Percentiles rank a stretch among this genome's conserved stretches.
phyloP scores from a whole-genome alignment of 2,888 invertebrate genomes.

The Phorcus lineatus region DNA sequence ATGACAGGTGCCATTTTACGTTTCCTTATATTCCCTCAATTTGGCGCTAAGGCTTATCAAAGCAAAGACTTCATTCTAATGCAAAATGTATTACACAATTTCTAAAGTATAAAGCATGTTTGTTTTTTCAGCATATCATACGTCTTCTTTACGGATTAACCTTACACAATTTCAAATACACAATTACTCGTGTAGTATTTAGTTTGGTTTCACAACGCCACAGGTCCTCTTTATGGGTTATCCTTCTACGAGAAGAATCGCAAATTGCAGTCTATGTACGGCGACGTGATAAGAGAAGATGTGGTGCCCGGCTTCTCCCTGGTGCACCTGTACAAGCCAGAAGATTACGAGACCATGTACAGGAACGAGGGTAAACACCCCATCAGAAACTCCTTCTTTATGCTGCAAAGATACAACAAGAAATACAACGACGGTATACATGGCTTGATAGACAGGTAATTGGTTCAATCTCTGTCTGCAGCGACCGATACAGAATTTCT shows the following conservation, averaged over 20 bases:
- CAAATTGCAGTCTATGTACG: conserved; percentile 44
- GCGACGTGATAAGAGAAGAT: conserved; percentile 58
- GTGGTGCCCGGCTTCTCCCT: conserved; percentile 66
- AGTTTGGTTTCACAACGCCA: too few species aligned
- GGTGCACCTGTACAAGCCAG: conserved; percentile 72
- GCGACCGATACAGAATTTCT: background rate
- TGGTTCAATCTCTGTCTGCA: background rate
- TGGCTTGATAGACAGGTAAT: conserved; percentile 49
- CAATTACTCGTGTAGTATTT: too few species aligned
- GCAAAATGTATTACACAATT: too few species aligned
- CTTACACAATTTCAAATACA: too few species aligned
- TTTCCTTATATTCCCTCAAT: too few species aligned
- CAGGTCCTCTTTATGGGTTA: conserved; percentile 42
- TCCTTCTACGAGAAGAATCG: conserved; percentile 27
- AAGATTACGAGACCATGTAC: conserved; percentile 53
- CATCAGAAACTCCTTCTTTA: conserved; percentile 44
- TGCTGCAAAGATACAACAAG: conserved; percentile 44
- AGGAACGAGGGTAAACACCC: conserved; percentile 56
- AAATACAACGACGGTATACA: conserved; percentile 38
- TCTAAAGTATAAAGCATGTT: too few species aligned
- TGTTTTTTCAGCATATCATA: too few species aligned
- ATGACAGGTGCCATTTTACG: too few species aligned
- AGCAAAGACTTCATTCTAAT: too few species aligned
- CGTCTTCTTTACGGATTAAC: too few species aligned
- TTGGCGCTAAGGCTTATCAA: too few species aligned